phyloP scores from a whole-genome alignment of 2,888 invertebrate species.

The Orchesellides sinensis region DNA sequence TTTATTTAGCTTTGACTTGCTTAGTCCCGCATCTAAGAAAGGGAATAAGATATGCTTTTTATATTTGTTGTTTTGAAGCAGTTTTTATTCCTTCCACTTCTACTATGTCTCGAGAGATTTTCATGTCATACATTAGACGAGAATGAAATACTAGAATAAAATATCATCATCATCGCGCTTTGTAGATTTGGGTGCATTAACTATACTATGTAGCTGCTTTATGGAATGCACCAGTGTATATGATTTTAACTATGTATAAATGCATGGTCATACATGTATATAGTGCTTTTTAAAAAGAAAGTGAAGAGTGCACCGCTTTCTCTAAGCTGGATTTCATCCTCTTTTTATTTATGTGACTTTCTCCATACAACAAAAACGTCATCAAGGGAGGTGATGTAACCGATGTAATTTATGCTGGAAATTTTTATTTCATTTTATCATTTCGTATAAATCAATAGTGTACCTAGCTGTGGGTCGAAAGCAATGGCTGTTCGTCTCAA shows the following conservation, averaged over 20 bases:
- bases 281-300: background rate
- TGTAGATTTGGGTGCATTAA: background rate
- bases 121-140: background rate
- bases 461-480: too few species aligned
- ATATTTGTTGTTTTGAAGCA: background rate
- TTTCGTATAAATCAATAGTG: too few species aligned
- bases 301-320: too few species aligned
- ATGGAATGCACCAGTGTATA: background rate
- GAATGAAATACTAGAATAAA: background rate
- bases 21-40: background rate
- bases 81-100: background rate
- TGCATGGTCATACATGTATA: background rate
- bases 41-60: background rate
- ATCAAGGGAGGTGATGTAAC: background rate
- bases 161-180: background rate
- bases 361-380: background rate
- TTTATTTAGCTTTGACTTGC: background rate
- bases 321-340: background rate
- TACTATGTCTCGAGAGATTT: constrained; percentile 17
- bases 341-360: background rate
- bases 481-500: background rate
- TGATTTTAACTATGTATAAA: too few species aligned
- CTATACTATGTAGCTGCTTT: background rate
- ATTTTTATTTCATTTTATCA: background rate
- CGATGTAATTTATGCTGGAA: background rate